A percentile compares a stretch with the other conserved stretches of the same genome.
Conservation (phyloP, 1,140 invertebrate genomes). For the Drosophila pruinosa region DNA sequence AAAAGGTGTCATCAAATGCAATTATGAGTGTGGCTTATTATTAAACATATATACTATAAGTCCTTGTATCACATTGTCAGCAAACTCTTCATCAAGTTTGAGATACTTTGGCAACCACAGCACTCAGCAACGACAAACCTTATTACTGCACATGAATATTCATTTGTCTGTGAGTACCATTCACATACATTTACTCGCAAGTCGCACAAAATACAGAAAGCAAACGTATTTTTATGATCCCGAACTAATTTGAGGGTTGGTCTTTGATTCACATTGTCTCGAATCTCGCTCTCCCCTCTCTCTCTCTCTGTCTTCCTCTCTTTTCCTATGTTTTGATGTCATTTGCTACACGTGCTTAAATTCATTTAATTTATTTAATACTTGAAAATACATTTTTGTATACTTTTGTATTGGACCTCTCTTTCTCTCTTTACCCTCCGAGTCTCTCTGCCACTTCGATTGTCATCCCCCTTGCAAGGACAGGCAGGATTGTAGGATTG, state of each 20-base stretch:
- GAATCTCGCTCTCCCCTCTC: too few relatives aligned
- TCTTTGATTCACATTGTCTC: constrained; percentile 40
- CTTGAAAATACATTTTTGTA: constrained; percentile 77
- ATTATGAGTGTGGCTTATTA: constrained; percentile 4
- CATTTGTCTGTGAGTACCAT: not conserved
- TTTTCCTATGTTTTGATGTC: constrained; percentile 61
- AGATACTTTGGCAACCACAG: not conserved
- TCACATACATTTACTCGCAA: not conserved
- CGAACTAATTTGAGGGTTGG: constrained; percentile 74
- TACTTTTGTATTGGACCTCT: constrained; percentile 59
- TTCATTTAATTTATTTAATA: constrained; percentile 81
- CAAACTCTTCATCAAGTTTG: not conserved
- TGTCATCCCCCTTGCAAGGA: constrained; percentile 37
- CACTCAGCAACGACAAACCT: not conserved
- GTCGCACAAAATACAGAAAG: not conserved
- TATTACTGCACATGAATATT: not conserved
- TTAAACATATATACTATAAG: not conserved
- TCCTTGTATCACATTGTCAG: not conserved
- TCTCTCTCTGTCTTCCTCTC: not conserved
- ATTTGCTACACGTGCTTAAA: constrained; percentile 78
- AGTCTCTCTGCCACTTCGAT: not conserved
- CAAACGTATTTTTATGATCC: constrained; percentile 62
- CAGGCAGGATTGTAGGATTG: constrained; percentile 25
- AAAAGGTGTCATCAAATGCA: not conserved
- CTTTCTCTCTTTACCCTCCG: not conserved